Base-by-base conservation (phyloP, 2,797 vertebrate genomes). In the Xyrichtys novacula region DNA sequence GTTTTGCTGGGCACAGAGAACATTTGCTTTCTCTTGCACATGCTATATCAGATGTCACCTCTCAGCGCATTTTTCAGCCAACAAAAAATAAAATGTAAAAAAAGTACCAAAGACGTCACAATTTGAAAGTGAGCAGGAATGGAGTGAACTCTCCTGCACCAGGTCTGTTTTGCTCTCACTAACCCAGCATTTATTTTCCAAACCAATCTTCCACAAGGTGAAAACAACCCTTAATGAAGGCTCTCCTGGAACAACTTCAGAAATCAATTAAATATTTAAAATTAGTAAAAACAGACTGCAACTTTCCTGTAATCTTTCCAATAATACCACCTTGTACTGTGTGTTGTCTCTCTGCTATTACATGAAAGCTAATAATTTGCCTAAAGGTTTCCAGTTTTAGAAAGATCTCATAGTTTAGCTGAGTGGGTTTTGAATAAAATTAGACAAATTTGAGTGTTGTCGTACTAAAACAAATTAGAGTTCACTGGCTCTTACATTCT, bases 1-100 rank as follows among this genome's bases (percentile, higher is more conserved):
- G 25, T 43, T 61, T 60, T 8, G 50, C 75, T 63, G 70, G 84
- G 43, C 81, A 71, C 44, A 46, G 74, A 64, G 53, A 67, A 78
- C 76, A 82, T 74, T 71, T 71, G 66, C 7, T 29, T 63, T 71
- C 29, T 49, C 64, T 71, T 61, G 57, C 66, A 73, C 49, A 38
- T 47, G 8, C 52, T 15, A 48, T 76, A 85, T 89, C 83, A 67
- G 60, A 86, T 92, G 64, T 85, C 70, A 0, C 52, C 50, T 66
- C 55, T 58, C 36, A 54, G 63, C 65, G 69, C 63, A 60, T 42
- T 78, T 76, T 74, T 76, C 52, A 63, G 50, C 49, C 57, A n/a
- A n/a, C n/a, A n/a, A n/a, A n/a, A n/a, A n/a, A n/a, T n/a, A n/a
- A n/a, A n/a, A n/a, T n/a, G n/a, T 17, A 14, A 40, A 46, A 17